Percentiles rank a stretch among this genome's conserved stretches.
These are phyloP conservation scores for Silurus meridionalis DNA, from an alignment of 2,113 vertebrate species.

Conservation along the genomic window DNA sequence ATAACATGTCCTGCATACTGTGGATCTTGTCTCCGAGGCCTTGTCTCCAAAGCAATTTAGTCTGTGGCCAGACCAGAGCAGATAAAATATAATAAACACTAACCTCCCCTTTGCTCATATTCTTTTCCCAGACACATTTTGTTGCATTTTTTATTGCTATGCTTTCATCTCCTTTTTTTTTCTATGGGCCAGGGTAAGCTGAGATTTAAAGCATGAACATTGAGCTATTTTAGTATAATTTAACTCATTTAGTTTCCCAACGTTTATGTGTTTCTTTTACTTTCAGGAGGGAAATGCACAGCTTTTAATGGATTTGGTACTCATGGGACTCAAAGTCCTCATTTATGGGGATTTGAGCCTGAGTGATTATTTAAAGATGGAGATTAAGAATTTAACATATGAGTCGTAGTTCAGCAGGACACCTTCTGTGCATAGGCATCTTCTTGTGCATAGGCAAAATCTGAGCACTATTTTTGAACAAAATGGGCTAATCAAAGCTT, in stretches of 20 bases:
- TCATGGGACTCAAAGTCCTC: slow-evolving; percentile 51
- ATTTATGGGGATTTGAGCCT: slow-evolving; percentile 63
- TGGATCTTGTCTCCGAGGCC: slow-evolving; percentile 39
- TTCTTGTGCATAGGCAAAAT: not conserved
- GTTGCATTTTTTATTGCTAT: slow-evolving; percentile 37
- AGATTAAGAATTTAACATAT: slow-evolving; percentile 43
- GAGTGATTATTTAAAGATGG: slow-evolving; percentile 70
- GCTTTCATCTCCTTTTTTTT: slow-evolving; percentile 16
- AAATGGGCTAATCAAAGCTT: slow-evolving; percentile 27
- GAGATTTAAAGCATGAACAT: slow-evolving; percentile 72
- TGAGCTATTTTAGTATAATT: slow-evolving; percentile 69
- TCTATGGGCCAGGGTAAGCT: slow-evolving; percentile 50
- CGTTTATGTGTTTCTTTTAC: slow-evolving; percentile 65
- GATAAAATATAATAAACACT: slow-evolving; percentile 58
- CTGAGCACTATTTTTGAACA: not conserved
- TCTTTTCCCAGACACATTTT: slow-evolving; percentile 26
- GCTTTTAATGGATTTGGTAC: slow-evolving; percentile 72
- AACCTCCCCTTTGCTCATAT: slow-evolving; percentile 36
- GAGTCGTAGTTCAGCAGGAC: not conserved
- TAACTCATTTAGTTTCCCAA: slow-evolving; percentile 78
- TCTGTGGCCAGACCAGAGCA: slow-evolving; percentile 24
- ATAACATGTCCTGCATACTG: slow-evolving; percentile 5
- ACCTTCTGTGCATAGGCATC: not conserved
- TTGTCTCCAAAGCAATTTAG: not conserved
- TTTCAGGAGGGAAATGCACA: slow-evolving; percentile 56